Base-by-base conservation (phyloP, 2,113 vertebrate genomes). In the Cochlearius cochlearius region DNA sequence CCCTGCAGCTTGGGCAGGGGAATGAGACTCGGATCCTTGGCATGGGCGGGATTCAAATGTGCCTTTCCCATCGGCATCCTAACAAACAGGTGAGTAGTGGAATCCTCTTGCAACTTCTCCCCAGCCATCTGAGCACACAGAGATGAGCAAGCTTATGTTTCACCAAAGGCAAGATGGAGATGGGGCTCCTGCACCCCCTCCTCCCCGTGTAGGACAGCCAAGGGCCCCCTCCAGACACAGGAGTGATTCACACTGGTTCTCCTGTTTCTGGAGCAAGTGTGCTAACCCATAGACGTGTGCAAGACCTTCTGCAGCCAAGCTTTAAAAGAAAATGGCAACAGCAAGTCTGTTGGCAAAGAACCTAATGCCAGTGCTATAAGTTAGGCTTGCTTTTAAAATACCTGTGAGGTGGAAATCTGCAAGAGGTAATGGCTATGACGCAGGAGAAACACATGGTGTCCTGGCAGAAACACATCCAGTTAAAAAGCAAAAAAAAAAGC, bases 191-290 rank as follows among this genome's bases (percentile, higher is more conserved):
- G 74, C 7, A 25, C 8, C 6, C 19, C 8, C 15, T 72, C 30
- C 5, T 64, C 8, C 71, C 12, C 2, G 0, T 0, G 2, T 4
- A 38, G 49, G 62, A 47, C 29, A 52, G 13, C n/a, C 43, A 63
- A 62, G 41, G 60, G 45, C 41, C 2, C 11, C 12, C 7, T 58
- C 8, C 29, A 18, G 52, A 52, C 45, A 22, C 45, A 71, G 52
- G 10, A 67, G 41, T 22, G 34, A n/a, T 17, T 55, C 22, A 27
- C 21, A 34, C 19, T 72, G 15, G 14, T 21, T 58, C 25, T 89
- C 2, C 53, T 75, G 11, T 71, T 88, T 71, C 69, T 90, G 27
- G 26, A 50, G n/a, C 23, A 41, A 69, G 19, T 4, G 11, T 43
- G 29, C 17, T 45, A 56, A 66, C 52, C 17, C 52, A 5, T 2